phyloP scores from a whole-genome alignment of 2,797 vertebrate species.

The Anas georgica region DNA sequence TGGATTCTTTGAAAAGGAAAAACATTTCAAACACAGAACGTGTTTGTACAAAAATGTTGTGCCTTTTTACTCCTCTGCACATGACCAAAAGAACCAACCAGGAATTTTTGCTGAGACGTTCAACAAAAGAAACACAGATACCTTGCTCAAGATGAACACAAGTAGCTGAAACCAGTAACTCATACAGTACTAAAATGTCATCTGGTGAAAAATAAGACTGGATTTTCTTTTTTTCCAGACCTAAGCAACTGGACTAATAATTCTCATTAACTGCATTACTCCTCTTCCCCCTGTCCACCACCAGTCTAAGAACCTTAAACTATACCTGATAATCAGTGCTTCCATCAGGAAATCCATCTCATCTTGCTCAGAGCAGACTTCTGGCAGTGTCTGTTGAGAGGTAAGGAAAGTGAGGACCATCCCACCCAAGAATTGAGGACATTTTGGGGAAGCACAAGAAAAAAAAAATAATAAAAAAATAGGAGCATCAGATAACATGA shows the following conservation, averaged over 20 bases:
- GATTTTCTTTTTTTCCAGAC: not conserved
- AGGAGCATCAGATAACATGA: not conserved
- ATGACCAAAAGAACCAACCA: not conserved
- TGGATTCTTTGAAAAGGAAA: not conserved
- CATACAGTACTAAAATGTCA: not conserved
- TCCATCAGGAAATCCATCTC: constrained; percentile 96
- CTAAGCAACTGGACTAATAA: not conserved
- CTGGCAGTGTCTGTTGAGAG: constrained; percentile 86
- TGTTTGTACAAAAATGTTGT: not conserved
- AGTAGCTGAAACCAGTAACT: not conserved
- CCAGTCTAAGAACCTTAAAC: not conserved
- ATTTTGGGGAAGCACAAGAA: not conserved
- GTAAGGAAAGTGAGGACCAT: not conserved
- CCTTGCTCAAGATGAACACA: not conserved
- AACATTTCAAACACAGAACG: not conserved
- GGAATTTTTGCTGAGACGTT: not conserved
- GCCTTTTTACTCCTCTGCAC: not conserved
- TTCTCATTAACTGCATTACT: not conserved
- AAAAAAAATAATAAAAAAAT: not conserved
- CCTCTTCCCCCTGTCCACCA: not conserved
- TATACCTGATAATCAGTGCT: constrained; percentile 92
- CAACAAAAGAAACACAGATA: not conserved
- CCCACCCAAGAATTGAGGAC: not conserved
- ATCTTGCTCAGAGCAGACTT: constrained; percentile 93
- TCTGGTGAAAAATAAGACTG: not conserved